Conservation (phyloP, 1,140 invertebrate genomes). For the Drosophila truncata region DNA sequence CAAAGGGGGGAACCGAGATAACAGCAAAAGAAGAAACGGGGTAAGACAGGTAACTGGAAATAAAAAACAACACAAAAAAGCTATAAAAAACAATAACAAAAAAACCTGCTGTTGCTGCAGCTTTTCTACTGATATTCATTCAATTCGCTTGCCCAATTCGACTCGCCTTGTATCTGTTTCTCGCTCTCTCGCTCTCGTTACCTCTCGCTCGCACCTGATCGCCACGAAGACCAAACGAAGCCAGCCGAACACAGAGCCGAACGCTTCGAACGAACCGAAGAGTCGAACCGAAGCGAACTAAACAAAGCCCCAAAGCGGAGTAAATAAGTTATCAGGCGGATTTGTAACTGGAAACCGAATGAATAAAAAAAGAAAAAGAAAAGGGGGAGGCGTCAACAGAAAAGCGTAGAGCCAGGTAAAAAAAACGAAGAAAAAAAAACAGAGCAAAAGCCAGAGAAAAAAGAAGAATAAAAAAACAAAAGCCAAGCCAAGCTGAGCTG, state of each 20-base stretch:
- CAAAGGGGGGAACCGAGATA: slow-evolving; percentile 46
- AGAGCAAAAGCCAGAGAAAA: slow-evolving; percentile 29
- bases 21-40: slow-evolving; percentile 6
- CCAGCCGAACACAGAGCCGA: slow-evolving; percentile 5
- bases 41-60: slow-evolving; percentile 11
- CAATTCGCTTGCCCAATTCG: slow-evolving; percentile 66
- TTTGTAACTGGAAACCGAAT: slow-evolving; percentile 78
- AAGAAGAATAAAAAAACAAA: neutral
- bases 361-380: slow-evolving; percentile 60
- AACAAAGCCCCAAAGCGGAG: slow-evolving; percentile 68
- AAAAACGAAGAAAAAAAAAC: neutral
- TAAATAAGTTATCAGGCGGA: slow-evolving; percentile 82
- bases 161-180: slow-evolving; percentile 24
- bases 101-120: slow-evolving; percentile 61
- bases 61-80: neutral
- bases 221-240: slow-evolving; percentile 35
- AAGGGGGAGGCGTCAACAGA: slow-evolving; percentile 78
- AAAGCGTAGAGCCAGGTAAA: slow-evolving; percentile 39
- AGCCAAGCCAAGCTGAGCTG: slow-evolving; percentile 5
- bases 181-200: slow-evolving; percentile 31
- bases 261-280: slow-evolving; percentile 4
- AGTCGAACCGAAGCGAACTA: slow-evolving; percentile 34
- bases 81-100: neutral
- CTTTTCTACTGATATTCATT: slow-evolving; percentile 63
- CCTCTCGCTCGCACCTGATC: slow-evolving; percentile 36